Evolutionary conservation across 2,797 vertebrate genomes (phyloP).

Genomic region (Neostethus bicornis): DNA sequence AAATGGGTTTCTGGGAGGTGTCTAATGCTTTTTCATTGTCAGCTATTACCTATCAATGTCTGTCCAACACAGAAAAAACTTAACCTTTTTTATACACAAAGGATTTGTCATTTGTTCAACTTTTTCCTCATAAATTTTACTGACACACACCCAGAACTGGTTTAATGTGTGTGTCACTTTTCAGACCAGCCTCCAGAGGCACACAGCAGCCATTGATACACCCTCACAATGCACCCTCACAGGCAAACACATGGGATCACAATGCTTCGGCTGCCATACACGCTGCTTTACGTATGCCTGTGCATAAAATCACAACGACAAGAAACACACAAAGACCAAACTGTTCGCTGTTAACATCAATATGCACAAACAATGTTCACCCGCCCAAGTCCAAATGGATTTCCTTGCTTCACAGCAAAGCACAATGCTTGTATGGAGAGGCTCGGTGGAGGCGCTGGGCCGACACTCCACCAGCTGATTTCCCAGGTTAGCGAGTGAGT

Average conservation of each 20-base stretch:
- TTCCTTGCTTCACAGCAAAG: constrained; percentile 35
- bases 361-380: constrained; percentile 14
- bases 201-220: constrained; percentile 70
- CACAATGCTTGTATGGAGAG: constrained; percentile 24
- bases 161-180: constrained; percentile 27
- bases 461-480: constrained; percentile 3
- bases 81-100: not conserved
- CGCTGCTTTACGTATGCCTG: constrained; percentile 62
- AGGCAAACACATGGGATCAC: constrained; percentile 62
- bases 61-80: too few relatives aligned
- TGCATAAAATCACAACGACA: constrained; percentile 68
- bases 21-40: too few relatives aligned
- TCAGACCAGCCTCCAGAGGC: constrained; percentile 34
- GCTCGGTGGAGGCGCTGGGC: constrained; percentile 17
- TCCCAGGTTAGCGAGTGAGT: constrained; percentile 16
- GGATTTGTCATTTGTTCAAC: not conserved
- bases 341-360: constrained; percentile 37
- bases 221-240: constrained; percentile 68
- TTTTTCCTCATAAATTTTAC: constrained; percentile 10
- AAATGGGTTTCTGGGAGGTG: too few relatives aligned
- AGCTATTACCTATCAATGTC: too few relatives aligned
- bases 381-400: constrained; percentile 44
- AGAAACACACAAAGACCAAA: constrained; percentile 56
- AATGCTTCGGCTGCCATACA: constrained; percentile 53
- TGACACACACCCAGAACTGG: constrained; percentile 13